Evolutionary conservation across 2,797 vertebrate species (phyloP).

Genomic region (Mormyrus proboscirostris): DNA sequence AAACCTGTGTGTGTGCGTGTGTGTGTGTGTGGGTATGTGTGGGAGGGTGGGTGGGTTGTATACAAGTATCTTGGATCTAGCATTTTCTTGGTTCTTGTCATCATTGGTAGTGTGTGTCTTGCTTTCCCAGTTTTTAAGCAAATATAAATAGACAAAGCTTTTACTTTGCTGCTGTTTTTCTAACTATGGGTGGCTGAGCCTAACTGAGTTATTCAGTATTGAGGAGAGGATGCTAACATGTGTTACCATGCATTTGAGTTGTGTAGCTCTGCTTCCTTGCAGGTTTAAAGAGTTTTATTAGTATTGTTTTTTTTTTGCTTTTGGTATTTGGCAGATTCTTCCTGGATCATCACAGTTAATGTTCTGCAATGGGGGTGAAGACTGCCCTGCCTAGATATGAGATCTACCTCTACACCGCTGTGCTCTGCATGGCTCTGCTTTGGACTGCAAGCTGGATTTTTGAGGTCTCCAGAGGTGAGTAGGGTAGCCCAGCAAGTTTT

Average conservation of each 20-base stretch:
- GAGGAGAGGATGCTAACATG: background rate
- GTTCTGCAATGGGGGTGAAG: conserved; percentile 75
- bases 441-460: conserved; percentile 80
- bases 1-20: background rate
- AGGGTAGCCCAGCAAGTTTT: background rate
- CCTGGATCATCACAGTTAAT: background rate
- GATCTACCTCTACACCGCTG: conserved; percentile 77
- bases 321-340: background rate
- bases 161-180: background rate
- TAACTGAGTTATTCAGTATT: background rate
- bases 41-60: background rate
- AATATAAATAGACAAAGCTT: background rate
- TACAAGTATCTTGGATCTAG: background rate
- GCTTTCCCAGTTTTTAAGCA: background rate
- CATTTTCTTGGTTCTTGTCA: background rate
- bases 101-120: background rate
- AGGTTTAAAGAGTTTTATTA: background rate
- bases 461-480: conserved; percentile 82
- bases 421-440: conserved; percentile 72
- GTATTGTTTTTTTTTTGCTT: background rate
- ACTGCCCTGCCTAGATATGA: conserved; percentile 77
- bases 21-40: background rate
- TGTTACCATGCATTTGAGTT: background rate
- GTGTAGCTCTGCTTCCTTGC: background rate
- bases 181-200: background rate